Conservation (phyloP, 1,140 invertebrate genomes). For the Drosophila bipectinata region DNA sequence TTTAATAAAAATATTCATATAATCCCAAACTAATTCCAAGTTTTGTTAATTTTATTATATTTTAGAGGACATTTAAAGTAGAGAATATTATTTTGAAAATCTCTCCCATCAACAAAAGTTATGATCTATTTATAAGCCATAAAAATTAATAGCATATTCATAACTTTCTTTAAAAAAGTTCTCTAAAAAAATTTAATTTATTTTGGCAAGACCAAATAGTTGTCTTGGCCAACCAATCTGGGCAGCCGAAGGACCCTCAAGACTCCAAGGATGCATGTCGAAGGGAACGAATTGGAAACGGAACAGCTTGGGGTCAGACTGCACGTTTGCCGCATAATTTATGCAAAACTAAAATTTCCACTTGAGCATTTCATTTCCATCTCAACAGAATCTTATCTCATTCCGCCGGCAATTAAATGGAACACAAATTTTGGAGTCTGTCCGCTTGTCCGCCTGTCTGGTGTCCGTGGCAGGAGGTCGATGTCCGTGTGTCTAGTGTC, state of each 20-base stretch:
- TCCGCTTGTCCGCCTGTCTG: slow-evolving; percentile 8
- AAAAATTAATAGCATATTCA: no score
- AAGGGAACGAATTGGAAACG: not conserved
- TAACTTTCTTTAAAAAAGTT: no score
- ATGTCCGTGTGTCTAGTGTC: not conserved
- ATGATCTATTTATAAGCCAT: no score
- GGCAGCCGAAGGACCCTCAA: not conserved
- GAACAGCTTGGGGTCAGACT: slow-evolving; percentile 34
- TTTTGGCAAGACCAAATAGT: not conserved
- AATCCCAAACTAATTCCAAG: no score
- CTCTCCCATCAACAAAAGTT: no score
- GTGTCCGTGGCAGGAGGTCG: no score
- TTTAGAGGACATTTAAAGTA: no score
- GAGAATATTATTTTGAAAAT: no score
- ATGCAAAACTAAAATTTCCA: slow-evolving; percentile 73
- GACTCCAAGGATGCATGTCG: not conserved
- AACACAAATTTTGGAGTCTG: slow-evolving; percentile 50
- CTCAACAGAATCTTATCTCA: slow-evolving; percentile 36
- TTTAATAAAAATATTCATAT: no score
- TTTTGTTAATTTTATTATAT: no score
- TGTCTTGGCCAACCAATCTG: not conserved
- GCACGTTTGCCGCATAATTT: slow-evolving; percentile 66
- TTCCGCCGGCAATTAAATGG: slow-evolving; percentile 58
- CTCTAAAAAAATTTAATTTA: no score
- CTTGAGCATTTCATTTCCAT: slow-evolving; percentile 59